Base-by-base conservation (phyloP, 2,797 vertebrate genomes). In the Philypnodon macrostomus region DNA sequence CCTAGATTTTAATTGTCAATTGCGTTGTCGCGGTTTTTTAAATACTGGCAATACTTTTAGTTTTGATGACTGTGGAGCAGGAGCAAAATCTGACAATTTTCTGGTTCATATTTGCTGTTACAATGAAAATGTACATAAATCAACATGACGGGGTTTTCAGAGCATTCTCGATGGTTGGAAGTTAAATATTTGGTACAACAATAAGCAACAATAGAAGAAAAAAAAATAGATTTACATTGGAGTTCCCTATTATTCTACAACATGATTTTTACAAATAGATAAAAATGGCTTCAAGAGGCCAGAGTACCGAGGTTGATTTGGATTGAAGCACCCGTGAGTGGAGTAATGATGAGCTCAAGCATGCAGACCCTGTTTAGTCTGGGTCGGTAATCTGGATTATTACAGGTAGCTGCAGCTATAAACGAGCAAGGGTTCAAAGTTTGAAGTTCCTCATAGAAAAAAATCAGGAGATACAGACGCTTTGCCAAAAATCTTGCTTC, bases 291-390 rank as follows among this genome's bases (percentile, higher is more conserved):
- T 54, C 47, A 75, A 74, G 53, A 47, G 58, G 33, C 42, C 39
- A 42, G 70, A 72, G 79, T 73, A 81, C 78, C 70, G 67, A 83
- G 76, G 79, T 86, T 36, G 48, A 52, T 77, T 77, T 78, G 75
- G 79, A 81, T 67, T 65, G 18, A 63, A 85, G 81, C 83, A 85
- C 82, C 84, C 36, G 48, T 71, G 73, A 73, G 67, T 39, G 49
- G 41, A 62, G 57, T 40, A 48, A 7, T 17, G 52, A 50, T 42
- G 17, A 48, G 67, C 54, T 54, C 35, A 31, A 70, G 58, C 72
- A 72, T 69, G 73, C 70, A 67, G 55, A 54, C 34, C 57, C 14
- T 30, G 2, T 3, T 41, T 0, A 26, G 23, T 51, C 58, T 54
- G 0, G 53, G 18, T 41, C 7, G n/a, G n/a, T n/a, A 0, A 18